Evolutionary conservation across 2,113 vertebrate species (phyloP).

Genomic region (Microtus oregoni): DNA sequence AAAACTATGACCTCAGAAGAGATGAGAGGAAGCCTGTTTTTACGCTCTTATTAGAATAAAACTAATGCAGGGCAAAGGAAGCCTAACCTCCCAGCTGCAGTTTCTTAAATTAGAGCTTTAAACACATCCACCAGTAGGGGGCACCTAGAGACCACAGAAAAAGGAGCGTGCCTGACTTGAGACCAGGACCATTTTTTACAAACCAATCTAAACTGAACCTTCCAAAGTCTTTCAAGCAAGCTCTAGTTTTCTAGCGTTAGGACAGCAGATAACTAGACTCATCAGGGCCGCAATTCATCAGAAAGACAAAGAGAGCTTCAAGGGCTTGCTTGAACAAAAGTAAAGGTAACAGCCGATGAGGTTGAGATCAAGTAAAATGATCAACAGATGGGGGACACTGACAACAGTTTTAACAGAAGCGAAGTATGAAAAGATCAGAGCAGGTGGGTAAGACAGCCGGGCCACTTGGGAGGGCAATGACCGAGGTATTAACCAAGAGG

Average conservation of each 20-base stretch:
- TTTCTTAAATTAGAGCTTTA: neutral
- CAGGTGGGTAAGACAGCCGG: neutral
- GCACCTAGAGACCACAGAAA: neutral
- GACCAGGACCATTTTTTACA: neutral
- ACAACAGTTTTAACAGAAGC: neutral
- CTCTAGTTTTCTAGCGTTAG: neutral
- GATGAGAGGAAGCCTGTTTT: neutral
- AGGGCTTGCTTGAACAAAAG: neutral
- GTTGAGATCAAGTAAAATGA: neutral
- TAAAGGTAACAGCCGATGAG: neutral
- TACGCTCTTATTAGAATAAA: neutral
- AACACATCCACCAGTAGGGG: slow-evolving; percentile 35
- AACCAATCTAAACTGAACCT: neutral
- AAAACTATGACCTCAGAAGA: neutral
- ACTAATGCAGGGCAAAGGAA: neutral
- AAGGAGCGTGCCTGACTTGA: neutral
- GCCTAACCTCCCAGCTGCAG: neutral
- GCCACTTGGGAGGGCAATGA: neutral
- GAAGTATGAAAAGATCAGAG: too few relatives aligned
- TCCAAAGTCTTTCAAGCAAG: neutral
- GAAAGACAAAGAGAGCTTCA: neutral
- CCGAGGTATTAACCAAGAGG: neutral
- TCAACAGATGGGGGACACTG: neutral
- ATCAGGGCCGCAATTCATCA: neutral
- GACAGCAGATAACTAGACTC: neutral